phyloP scores from a whole-genome alignment of 37 sponge, comb jelly and placozoan genomes.

The Bolinopsis microptera region DNA sequence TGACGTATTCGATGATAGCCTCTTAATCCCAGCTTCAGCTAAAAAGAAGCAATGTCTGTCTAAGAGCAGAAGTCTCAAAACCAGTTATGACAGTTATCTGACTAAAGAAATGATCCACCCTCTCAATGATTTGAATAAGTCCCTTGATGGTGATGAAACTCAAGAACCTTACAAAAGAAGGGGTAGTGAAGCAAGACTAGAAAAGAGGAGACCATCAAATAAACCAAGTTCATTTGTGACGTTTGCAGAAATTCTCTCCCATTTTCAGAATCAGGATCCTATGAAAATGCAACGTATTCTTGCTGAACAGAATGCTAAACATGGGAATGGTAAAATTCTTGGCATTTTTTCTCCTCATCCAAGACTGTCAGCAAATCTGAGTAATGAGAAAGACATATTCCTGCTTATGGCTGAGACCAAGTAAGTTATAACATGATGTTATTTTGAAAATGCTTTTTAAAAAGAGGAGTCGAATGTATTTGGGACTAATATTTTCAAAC shows the following conservation, averaged over 20 bases:
- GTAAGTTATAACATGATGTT: background rate
- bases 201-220: slow-evolving; percentile 49
- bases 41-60: slow-evolving; percentile 1
- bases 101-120: background rate
- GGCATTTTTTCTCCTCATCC: slow-evolving; percentile 61
- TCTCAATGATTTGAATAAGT: slow-evolving; percentile 21
- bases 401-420: slow-evolving; percentile 45
- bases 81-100: background rate
- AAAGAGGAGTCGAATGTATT: too few species aligned
- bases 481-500: too few species aligned
- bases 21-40: background rate
- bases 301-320: slow-evolving; percentile 47
- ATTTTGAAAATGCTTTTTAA: too few species aligned
- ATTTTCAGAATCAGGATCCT: slow-evolving; percentile 54
- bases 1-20: slow-evolving; percentile 18
- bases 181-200: slow-evolving; percentile 3
- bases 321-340: slow-evolving; percentile 37
- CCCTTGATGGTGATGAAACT: background rate
- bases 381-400: slow-evolving; percentile 47
- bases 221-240: background rate
- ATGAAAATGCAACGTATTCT: slow-evolving; percentile 14
- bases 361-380: background rate
- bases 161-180: slow-evolving; percentile 28
- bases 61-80: background rate
- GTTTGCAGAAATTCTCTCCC: slow-evolving; percentile 56